A percentile compares a stretch with the other conserved stretches of the same genome.
phyloP scores from a whole-genome alignment of 2,797 vertebrate genomes.

The Enteromius paludinosus region DNA sequence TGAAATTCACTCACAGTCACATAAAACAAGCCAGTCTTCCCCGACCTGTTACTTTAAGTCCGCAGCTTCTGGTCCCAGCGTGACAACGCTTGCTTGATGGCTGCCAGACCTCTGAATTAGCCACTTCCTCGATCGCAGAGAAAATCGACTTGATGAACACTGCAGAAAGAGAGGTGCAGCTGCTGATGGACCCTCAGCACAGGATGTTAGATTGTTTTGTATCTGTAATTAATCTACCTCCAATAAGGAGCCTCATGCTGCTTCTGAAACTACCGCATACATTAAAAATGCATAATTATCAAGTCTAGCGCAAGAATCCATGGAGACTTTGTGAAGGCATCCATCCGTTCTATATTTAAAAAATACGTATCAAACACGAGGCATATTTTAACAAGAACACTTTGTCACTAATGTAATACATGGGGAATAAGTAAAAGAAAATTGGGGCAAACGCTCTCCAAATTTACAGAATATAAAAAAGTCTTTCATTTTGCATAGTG shows the following conservation, averaged over 20 bases:
- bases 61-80: conserved; percentile 12
- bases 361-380: conserved; percentile 1
- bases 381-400: conserved; percentile 30
- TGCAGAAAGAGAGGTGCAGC: conserved; percentile 49
- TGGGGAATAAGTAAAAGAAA: conserved; percentile 39
- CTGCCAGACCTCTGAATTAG: conserved; percentile 39
- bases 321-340: conserved; percentile 14
- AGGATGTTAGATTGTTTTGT: conserved; percentile 45
- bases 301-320: conserved; percentile 18
- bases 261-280: conserved; percentile 32
- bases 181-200: conserved; percentile 46
- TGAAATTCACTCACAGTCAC: conserved; percentile 22
- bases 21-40: conserved; percentile 26
- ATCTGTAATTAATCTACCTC: conserved; percentile 57
- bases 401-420: conserved; percentile 42
- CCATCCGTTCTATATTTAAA: conserved; percentile 14
- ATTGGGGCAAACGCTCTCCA: conserved; percentile 46
- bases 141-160: conserved; percentile 42
- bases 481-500: conserved; percentile 68
- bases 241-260: conserved; percentile 49
- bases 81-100: conserved; percentile 13
- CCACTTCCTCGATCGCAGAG: conserved; percentile 21
- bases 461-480: conserved; percentile 48
- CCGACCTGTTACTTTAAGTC: conserved; percentile 33
- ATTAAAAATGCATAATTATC: conserved; percentile 45